Base-by-base conservation (phyloP, 2,888 invertebrate genomes). In the Labia minor region DNA sequence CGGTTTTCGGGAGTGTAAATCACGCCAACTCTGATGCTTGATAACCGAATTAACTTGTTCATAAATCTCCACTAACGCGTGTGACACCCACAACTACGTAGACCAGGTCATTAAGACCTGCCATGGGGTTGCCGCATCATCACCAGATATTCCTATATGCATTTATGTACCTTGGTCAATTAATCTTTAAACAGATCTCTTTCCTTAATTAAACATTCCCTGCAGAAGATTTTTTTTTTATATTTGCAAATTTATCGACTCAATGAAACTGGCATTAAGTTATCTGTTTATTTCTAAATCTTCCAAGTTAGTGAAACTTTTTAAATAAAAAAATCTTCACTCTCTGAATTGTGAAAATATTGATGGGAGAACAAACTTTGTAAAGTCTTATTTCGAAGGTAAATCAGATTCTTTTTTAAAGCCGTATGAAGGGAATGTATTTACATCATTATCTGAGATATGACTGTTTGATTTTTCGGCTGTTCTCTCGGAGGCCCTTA, bases 1-100 rank as follows among this genome's bases (percentile, higher is more conserved):
- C 49, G 49, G 49, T 14, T n/a, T 49, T 49, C n/a, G 49, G 49
- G 14, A 4, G 49, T 49, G 49, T 49, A 49, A 49, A 49, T 49
- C 49, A 49, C 49, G 49, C 49, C 49, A 49, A 14, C 49, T 14
- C 3, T 14, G 49, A 49, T 49, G 49, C 49, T 49, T 49, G 49
- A 49, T 49, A 49, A 49, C 49, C 49, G 49, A 49, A 49, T 49
- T 49, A 49, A 49, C 49, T 49, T 49, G 49, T 49, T 49, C 49
- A 49, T 49, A 49, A 49, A 49, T 49, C 49, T 49, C 49, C 6
- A 14, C 49, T 8, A 49, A 49, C 49, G 49, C n/a, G 49, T 4
- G 49, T 49, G 49, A 49, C 49, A 49, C 49, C 3, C 49, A 49
- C 49, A 49, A 8, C 14, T 4, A 49, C 49, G 16, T 16, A 4